A percentile compares a stretch with the other conserved stretches of the same genome.
Evolutionary conservation across 2,888 invertebrate species (phyloP).

Genomic region (Halictus ligatus): DNA sequence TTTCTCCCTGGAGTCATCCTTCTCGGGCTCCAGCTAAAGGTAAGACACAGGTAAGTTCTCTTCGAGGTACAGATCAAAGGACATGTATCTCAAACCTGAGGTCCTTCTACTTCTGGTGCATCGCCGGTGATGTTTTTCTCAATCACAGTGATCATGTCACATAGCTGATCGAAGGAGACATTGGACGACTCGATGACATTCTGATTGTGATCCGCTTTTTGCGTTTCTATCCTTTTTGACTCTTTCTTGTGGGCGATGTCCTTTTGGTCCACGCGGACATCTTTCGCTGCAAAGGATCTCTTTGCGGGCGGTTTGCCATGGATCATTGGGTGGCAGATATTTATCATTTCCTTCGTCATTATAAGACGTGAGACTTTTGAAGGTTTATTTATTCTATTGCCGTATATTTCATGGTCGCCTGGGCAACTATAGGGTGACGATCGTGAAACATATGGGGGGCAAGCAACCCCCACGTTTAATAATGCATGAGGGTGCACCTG

Average conservation of each 20-base stretch:
- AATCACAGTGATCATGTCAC: conserved; percentile 77
- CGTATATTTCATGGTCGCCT: not conserved
- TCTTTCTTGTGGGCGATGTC: not conserved
- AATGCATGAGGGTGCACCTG: not conserved
- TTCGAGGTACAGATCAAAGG: not conserved
- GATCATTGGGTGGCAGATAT: conserved; percentile 51
- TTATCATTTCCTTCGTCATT: conserved; percentile 42
- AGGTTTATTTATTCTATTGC: not conserved
- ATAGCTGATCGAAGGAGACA: conserved; percentile 77
- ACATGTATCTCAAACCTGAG: conserved; percentile 29
- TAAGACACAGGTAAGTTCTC: not conserved
- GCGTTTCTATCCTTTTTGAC: not conserved
- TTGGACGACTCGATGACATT: conserved; percentile 74
- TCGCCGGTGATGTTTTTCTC: conserved; percentile 68
- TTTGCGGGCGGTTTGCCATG: conserved; percentile 56
- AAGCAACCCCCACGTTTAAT: not conserved
- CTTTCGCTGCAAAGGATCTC: not conserved
- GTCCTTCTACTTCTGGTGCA: conserved; percentile 22
- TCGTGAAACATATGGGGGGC: not conserved
- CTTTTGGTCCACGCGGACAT: not conserved
- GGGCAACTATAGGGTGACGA: not conserved
- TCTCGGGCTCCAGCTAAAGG: conserved; percentile 75
- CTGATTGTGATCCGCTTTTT: conserved; percentile 72
- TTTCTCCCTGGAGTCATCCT: conserved; percentile 66
- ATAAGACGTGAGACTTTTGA: not conserved